phyloP scores from a whole-genome alignment of 2,797 vertebrate genomes.

The Neomorphus geoffroyi region DNA sequence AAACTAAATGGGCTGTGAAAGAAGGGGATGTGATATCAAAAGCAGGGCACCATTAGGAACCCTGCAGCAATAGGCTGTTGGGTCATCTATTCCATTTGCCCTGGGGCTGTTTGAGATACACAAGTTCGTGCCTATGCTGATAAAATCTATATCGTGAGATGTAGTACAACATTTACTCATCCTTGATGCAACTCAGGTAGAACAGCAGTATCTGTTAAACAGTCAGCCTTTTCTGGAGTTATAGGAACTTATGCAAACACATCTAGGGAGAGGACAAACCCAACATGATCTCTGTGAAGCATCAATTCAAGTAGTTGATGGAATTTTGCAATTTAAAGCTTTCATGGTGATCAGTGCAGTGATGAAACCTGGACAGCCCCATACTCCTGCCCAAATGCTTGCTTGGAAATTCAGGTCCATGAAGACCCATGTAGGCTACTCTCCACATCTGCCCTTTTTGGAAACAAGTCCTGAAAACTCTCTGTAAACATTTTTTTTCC shows the following conservation, averaged over 20 bases:
- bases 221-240: not conserved
- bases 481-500: not conserved
- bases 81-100: not conserved
- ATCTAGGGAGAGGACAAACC: not conserved
- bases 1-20: conserved; percentile 21
- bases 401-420: not conserved
- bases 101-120: not conserved
- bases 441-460: accelerated
- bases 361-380: not conserved
- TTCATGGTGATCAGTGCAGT: not conserved
- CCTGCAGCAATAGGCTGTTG: not conserved
- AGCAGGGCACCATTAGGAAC: not conserved
- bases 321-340: not conserved
- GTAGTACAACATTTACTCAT: not conserved
- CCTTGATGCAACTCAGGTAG: not conserved
- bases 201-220: not conserved
- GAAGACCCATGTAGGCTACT: not conserved
- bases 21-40: not conserved
- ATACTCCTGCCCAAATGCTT: not conserved
- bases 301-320: not conserved
- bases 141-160: not conserved
- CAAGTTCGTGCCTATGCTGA: not conserved
- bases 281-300: not conserved
- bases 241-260: not conserved
- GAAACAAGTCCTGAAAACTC: not conserved